These are phyloP conservation scores for Stenopsyche tienmushanensis DNA, from an alignment of 1,140 invertebrate genomes.

Conservation along the genomic window DNA sequence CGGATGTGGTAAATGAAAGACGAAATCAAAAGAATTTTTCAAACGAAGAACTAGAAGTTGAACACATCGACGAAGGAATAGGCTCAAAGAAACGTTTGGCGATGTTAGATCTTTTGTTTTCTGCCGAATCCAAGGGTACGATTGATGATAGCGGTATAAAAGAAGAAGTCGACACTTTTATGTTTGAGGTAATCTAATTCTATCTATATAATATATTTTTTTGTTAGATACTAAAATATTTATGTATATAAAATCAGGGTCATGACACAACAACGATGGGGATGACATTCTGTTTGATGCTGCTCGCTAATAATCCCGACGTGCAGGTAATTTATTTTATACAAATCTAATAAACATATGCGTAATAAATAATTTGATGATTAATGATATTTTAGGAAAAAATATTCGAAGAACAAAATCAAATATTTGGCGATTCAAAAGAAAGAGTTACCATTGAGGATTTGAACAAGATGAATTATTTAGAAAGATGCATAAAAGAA, in stretches of 20 bases:
- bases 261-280: slow-evolving; percentile 44
- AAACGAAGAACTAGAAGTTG: neutral
- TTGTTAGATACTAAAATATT: too few relatives aligned
- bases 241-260: too few relatives aligned
- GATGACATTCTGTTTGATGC: slow-evolving; percentile 41
- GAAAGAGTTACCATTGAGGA: slow-evolving; percentile 59
- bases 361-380: neutral
- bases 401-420: slow-evolving; percentile 63
- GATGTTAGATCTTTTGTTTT: slow-evolving; percentile 57
- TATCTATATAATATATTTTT: neutral
- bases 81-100: slow-evolving; percentile 32
- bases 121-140: slow-evolving; percentile 56
- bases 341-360: neutral
- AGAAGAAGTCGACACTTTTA: slow-evolving; percentile 82
- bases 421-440: slow-evolving; percentile 58
- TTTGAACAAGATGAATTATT: slow-evolving; percentile 52
- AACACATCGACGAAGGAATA: neutral
- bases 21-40: slow-evolving; percentile 19
- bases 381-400: slow-evolving; percentile 45
- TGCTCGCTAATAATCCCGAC: slow-evolving; percentile 41
- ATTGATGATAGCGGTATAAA: slow-evolving; percentile 67
- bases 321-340: slow-evolving; percentile 39
- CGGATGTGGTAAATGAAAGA: slow-evolving; percentile 45
- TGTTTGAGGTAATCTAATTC: slow-evolving; percentile 62
- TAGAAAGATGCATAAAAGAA: slow-evolving; percentile 68